Evolutionary conservation across 2,113 vertebrate species (phyloP), one percentile per base, ranked within the genome.

Genomic region (Nyctibius bracteatus): DNA sequence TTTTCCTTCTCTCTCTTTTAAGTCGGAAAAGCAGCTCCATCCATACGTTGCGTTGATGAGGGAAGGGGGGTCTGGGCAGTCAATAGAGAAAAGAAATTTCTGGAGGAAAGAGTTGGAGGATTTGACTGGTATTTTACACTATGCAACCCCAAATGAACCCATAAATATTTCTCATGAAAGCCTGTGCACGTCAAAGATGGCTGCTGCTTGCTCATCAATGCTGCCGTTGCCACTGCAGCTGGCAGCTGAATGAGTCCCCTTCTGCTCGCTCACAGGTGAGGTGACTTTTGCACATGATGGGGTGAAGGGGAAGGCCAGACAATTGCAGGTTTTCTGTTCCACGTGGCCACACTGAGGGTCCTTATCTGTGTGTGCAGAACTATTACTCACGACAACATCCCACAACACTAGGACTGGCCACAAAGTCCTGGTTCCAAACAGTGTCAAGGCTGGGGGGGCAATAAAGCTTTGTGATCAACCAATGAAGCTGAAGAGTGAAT

Each of bases 361-460:
- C 21, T 58, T 72, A 28, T 10, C 72, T 27, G 7, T 41, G 0
- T 8, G 30, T 14, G 27, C 57, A 74, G 47, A 72, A 12, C 47
- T 35, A 1, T 31, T 73, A 59, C 37, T 59, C 33, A 68, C 16
- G 44, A 37, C 17, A 44, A 28, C 39, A 10, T 23, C 57, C 52
- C 4, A 1, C 46, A 37, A 8, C 43, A 57, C 9, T 59, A 67
- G 46, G 18, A 8, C 51, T 58, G 66, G 39, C 27, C 31, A 14
- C 35, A 25, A 20, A 1, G 0, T 33, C 47, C 59, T 55, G 41
- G 22, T 67, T 61, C 37, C 16, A 39, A 28, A 67, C 0, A 0
- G 46, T 2, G 15, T 8, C 68, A 25, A 43, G 27, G 12, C 1
- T 49, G 7, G 54, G 24, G 22, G 41, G 16, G 5, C 4, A 10